phyloP scores from a whole-genome alignment of 2,113 vertebrate species.

The Phrynocephalus versicolor region DNA sequence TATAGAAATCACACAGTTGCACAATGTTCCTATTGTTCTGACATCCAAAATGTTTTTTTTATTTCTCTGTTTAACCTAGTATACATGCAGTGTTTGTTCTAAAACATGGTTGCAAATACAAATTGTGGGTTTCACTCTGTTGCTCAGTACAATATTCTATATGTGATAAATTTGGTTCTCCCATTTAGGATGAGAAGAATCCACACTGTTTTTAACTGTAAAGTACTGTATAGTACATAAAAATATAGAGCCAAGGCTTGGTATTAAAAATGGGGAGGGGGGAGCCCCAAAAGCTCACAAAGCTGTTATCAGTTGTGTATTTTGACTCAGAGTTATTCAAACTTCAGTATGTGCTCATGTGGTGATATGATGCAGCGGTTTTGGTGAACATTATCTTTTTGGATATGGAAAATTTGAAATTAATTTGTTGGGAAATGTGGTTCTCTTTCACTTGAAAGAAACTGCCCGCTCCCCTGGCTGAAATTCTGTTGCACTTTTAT shows the following conservation, averaged over 20 bases:
- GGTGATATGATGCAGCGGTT: too few relatives aligned
- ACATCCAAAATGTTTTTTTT: not conserved
- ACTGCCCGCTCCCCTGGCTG: not conserved
- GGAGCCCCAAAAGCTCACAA: not conserved
- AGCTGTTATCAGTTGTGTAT: not conserved
- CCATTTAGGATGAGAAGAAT: not conserved
- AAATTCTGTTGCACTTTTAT: too few relatives aligned
- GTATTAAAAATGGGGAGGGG: not conserved
- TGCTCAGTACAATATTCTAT: slow-evolving; percentile 43
- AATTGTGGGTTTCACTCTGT: slow-evolving; percentile 49
- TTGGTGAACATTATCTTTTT: not conserved
- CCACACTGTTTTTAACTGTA: slow-evolving; percentile 24
- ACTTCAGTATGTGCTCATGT: not conserved
- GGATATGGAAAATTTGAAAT: not conserved
- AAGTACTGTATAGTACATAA: not conserved
- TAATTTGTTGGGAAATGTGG: not conserved
- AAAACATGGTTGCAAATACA: slow-evolving; percentile 20
- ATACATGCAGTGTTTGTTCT: slow-evolving; percentile 20
- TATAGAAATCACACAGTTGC: not conserved
- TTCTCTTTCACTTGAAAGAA: not conserved
- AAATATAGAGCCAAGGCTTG: slow-evolving; percentile 9
- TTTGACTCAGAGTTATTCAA: not conserved
- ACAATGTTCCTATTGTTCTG: not conserved
- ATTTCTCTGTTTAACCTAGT: slow-evolving; percentile 16
- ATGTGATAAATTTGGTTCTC: slow-evolving; percentile 34